Base-by-base conservation (phyloP, 2,888 invertebrate species). In the Agrochola macilenta region DNA sequence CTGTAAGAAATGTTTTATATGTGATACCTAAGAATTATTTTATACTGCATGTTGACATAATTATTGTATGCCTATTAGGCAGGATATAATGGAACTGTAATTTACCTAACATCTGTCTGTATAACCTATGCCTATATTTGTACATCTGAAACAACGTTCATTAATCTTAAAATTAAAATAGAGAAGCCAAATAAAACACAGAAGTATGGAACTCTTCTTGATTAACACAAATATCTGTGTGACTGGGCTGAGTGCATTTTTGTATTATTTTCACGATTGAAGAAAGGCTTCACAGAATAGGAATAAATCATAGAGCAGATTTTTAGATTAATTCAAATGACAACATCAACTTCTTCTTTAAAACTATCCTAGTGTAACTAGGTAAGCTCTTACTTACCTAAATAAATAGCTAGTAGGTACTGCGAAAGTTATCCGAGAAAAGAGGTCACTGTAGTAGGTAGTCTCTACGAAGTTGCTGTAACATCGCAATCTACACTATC, bases 401-500 rank as follows among this genome's bases (percentile, higher is more conserved):
- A 79, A 66, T 49, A 61, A 79, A 66, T 60, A 80, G 68, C 57
- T 77, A 39, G 60, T 43, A n/a, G 20, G 20, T 64, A 64, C 57
- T 69, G 35, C 35, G 11, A 60, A 81, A 75, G 54, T 81, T 69
- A 65, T 60, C 60, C 26, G 39, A 61, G 68, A 63, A 76, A 80
- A 71, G 74, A 71, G 71, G 69, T 75, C 76, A 75, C 58, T 35
- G 46, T 64, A 69, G 52, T 26, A 80, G 81, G 52, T 26, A 80
- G 81, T 69, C 11, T 80, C 57, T 35, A 54, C 46, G 63, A 81
- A 81, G 68, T 71, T 76, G 61, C 70, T 69, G 57, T 60, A 69
- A 60, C 79, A 76, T 81, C 61, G 61, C 76, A 76, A 81, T 81
- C 57, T 76, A 58, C 61, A 63, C 75, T 75, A 81, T 81, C 66